Evolutionary conservation across 2,888 invertebrate species (phyloP).

Genomic region (Metellina segmentata): DNA sequence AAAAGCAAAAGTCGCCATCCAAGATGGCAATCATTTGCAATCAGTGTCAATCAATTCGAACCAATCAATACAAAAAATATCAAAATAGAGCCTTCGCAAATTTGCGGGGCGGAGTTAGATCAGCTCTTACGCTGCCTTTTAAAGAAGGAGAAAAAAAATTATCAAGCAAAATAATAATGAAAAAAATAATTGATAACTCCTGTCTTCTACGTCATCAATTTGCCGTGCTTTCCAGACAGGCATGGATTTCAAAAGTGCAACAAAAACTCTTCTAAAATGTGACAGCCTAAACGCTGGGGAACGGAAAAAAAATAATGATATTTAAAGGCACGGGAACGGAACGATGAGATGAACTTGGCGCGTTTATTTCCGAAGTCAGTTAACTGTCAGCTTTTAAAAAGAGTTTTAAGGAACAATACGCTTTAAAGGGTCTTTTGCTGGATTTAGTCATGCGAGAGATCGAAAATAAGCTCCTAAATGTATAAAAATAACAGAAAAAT

Average conservation of each 20-base stretch:
- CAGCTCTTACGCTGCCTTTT: slow-evolving; percentile 25
- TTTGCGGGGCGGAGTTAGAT: slow-evolving; percentile 62
- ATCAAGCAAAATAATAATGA: slow-evolving; percentile 27
- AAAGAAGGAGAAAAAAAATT: slow-evolving; percentile 44
- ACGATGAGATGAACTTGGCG: background rate
- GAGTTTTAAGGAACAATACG: background rate
- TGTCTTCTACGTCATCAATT: slow-evolving; percentile 41
- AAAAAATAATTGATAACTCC: slow-evolving; percentile 70
- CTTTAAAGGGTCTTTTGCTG: too few relatives aligned
- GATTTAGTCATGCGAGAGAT: too few relatives aligned
- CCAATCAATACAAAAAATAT: slow-evolving; percentile 65
- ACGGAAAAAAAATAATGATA: slow-evolving; percentile 1
- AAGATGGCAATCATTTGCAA: slow-evolving; percentile 75
- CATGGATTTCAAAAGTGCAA: slow-evolving; percentile 41
- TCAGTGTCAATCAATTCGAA: slow-evolving; percentile 73
- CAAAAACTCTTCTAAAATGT: slow-evolving; percentile 42
- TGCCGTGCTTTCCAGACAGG: slow-evolving; percentile 14
- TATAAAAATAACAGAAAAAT: too few relatives aligned
- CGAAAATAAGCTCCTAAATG: too few relatives aligned
- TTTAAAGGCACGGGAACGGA: background rate
- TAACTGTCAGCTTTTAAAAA: background rate
- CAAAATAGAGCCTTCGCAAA: slow-evolving; percentile 56
- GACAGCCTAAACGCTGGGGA: slow-evolving; percentile 62
- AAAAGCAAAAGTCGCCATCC: slow-evolving; percentile 46
- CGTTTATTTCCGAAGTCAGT: background rate